phyloP scores from a whole-genome alignment of 2,797 vertebrate genomes.

The Anguilla megastoma region DNA sequence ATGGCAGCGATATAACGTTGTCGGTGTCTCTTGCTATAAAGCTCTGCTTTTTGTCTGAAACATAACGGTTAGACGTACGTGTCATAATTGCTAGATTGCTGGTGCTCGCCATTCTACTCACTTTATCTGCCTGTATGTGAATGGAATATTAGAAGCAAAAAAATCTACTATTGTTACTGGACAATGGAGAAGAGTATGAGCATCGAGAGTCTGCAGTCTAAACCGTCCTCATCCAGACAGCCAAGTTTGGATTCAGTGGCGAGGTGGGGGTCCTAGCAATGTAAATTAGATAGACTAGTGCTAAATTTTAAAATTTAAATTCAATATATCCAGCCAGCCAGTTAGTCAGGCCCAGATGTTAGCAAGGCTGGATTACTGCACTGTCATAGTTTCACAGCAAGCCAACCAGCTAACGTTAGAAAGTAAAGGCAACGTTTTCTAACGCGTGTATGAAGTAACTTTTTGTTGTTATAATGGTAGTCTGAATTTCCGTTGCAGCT shows the following conservation, averaged over 20 bases:
- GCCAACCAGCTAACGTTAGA: neutral
- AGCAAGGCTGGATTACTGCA: neutral
- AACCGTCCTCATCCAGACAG: slow-evolving; percentile 68
- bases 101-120: neutral
- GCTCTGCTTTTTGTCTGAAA: slow-evolving; percentile 16
- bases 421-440: neutral
- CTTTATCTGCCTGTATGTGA: neutral
- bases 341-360: no score
- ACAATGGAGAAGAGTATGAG: slow-evolving; percentile 74
- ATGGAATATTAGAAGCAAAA: neutral
- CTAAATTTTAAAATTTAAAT: neutral
- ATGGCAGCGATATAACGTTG: slow-evolving; percentile 75
- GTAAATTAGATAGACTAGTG: neutral
- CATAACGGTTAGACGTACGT: slow-evolving; percentile 9
- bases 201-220: slow-evolving; percentile 70
- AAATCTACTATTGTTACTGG: slow-evolving; percentile 12
- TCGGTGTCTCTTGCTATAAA: slow-evolving; percentile 41
- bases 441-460: neutral
- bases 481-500: neutral
- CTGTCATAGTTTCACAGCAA: neutral
- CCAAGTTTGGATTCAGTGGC: slow-evolving; percentile 75
- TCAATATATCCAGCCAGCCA: neutral
- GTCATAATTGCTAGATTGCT: slow-evolving; percentile 32
- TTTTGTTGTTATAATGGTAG: neutral
- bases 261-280: slow-evolving; percentile 59